Evolutionary conservation across 2,888 invertebrate species (phyloP), one percentile per base, ranked within the genome.

Genomic region (Panorpa germanica): DNA sequence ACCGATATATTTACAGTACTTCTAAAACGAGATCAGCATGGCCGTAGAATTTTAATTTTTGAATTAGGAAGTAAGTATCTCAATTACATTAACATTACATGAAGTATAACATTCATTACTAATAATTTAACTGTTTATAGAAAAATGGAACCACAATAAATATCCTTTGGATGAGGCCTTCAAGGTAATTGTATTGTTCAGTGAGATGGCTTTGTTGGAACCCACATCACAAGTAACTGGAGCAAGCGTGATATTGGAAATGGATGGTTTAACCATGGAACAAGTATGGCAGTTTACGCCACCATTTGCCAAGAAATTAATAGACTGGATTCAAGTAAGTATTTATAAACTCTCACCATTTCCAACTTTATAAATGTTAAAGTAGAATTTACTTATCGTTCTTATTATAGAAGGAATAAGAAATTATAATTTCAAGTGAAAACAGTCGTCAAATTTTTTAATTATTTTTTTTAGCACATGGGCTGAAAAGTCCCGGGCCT

Each of bases 241-340:
- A 1, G 77, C 75, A 2, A 63, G 80, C 7, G 78, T 83, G 21
- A 70, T 83, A 38, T 78, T 83, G 45, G 83, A 83, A 48, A 80
- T 83, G 78, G 77, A 81, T 36, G 83, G 83, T 0, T 61, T 85
- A 1, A 70, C 72, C 23, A 55, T 83, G 45, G 70, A 72, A 44
- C 83, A 83, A 48, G 77, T 80, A 3, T 73, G 78, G 68, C 82
- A 83, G 52, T 83, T 83, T 52, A 81, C 80, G 4, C 83, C 83
- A 3, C 68, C 71, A 5, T 82, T 82, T 45, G 83, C 83, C 17
- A 82, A 77, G 51, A 63, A 78, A 43, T 77, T 82, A 40, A 76
- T 85, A 3, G 82, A 83, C 44, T 82, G 76, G 74, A 55, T 83
- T 14, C 78, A 78, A 63, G 72, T 71, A 46, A 40, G 25, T 22